Evolutionary conservation across 92 coral and sea anemone species (phyloP).

Genomic region (Epizoanthus ramosus): DNA sequence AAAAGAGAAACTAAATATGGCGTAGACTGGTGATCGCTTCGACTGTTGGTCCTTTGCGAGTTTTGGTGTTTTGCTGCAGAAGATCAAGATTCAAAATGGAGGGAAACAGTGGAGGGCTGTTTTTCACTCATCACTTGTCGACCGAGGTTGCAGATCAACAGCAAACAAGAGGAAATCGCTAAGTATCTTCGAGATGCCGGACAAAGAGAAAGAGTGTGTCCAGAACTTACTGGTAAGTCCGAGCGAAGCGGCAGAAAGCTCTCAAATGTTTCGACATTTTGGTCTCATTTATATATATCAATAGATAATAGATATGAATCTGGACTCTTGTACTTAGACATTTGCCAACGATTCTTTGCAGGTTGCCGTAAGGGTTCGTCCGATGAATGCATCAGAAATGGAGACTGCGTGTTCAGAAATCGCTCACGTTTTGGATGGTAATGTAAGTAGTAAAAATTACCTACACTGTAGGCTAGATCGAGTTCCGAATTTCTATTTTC

Average conservation of each 20-base stretch:
- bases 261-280: not conserved
- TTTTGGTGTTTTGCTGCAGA: not conserved
- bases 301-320: not conserved
- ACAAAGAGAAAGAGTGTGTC: constrained; percentile 35
- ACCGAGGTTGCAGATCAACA: not conserved
- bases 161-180: constrained; percentile 9
- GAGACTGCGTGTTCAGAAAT: constrained; percentile 36
- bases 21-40: not conserved
- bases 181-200: constrained; percentile 31
- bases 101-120: constrained; percentile 6
- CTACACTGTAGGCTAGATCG: no score
- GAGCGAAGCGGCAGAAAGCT: not conserved
- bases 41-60: not conserved
- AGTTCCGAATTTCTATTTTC: no score
- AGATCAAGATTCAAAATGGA: constrained; percentile 3
- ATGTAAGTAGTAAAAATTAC: no score
- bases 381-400: constrained; percentile 30
- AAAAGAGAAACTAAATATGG: not conserved
- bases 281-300: no score
- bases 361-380: constrained; percentile 43
- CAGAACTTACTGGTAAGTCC: constrained; percentile 37
- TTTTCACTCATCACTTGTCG: constrained; percentile 2
- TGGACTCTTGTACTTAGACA: not conserved
- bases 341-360: constrained; percentile 16
- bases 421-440: constrained; percentile 41